Evolutionary conservation across 2,113 vertebrate genomes (phyloP), one percentile per base, ranked within the genome.

Genomic region (Cacatua alba): DNA sequence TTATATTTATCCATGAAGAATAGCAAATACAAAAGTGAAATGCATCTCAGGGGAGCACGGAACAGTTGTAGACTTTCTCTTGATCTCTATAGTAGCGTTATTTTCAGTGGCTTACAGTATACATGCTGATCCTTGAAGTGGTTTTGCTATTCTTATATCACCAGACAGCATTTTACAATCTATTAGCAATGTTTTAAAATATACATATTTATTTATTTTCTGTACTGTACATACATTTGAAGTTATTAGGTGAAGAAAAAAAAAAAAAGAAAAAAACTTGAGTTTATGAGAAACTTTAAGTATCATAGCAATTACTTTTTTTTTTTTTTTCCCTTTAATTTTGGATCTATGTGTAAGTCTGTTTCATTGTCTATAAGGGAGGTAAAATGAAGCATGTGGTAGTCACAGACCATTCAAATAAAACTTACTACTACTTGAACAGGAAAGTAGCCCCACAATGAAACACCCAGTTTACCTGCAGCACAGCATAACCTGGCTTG

Each of bases 1-100:
- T 70, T n/a, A 76, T 83, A 94, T 52, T 25, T 26, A 90, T 52
- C 9, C 26, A 60, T 44, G 35, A n/a, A 51, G 43, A 64, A 49
- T 26, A 67, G 11, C 3, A 65, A 57, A 70, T 19, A 78, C 62
- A 85, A 95, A 89, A 86, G 33, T 33, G 26, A 91, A 96, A 52
- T 31, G 14, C 17, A 81, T 60, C 64, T 84, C 71, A 68, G 74
- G 80, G 28, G 29, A 68, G 18, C n/a, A 71, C 13, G 57, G 35
- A 87, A 28, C 44, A 68, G 62, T 52, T 94, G 23, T 6, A 62
- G 67, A 68, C 23, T 51, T 95, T 76, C 62, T 57, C 44, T 17
- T n/a, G n/a, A 85, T n/a, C 20, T 81, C 43, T 62, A 12, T 11
- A 87, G 35, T 4, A 92, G 19, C 6, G 10, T 69, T 15, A 18